A percentile compares a stretch with the other conserved stretches of the same genome.
These are phyloP conservation scores for Drosophila emarginata DNA, from an alignment of 2,888 invertebrate genomes.

Conservation along the genomic window DNA sequence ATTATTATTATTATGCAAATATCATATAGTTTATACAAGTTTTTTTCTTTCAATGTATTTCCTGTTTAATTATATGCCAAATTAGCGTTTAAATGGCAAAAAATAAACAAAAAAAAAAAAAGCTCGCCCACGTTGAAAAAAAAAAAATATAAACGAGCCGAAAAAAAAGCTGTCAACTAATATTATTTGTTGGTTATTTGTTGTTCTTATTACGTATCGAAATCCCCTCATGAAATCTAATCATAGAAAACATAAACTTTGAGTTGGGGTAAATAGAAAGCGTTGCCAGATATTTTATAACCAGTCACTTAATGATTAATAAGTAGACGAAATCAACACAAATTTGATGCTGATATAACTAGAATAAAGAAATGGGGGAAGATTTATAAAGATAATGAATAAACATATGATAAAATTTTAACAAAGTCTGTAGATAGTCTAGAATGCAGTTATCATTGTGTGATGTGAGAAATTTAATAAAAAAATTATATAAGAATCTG, in stretches of 20 bases:
- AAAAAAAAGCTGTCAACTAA: conserved; percentile 23
- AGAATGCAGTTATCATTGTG: background rate
- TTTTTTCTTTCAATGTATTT: conserved; percentile 30
- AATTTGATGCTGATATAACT: background rate
- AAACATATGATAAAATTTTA: background rate
- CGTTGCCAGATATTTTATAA: conserved; percentile 24
- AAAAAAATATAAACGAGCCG: conserved; percentile 20
- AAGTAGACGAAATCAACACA: background rate
- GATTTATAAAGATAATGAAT: background rate
- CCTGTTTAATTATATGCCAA: conserved; percentile 44
- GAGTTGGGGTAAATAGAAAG: conserved; percentile 13
- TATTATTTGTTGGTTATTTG: conserved; percentile 28
- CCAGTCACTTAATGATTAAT: background rate
- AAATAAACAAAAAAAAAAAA: conserved; percentile 25
- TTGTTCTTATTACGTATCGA: conserved; percentile 21
- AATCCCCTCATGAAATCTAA: conserved; percentile 60
- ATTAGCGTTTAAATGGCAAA: conserved; percentile 55
- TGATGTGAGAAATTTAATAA: background rate
- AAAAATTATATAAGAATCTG: background rate
- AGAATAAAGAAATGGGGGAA: background rate
- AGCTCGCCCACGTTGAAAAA: conserved; percentile 30
- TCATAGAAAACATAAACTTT: conserved; percentile 37
- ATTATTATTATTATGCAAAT: too few species aligned
- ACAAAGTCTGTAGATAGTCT: background rate
- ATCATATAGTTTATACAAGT: background rate